Conservation (phyloP, 37 sponge, comb jelly and placozoan genomes). For the Tethya wilhelma region DNA sequence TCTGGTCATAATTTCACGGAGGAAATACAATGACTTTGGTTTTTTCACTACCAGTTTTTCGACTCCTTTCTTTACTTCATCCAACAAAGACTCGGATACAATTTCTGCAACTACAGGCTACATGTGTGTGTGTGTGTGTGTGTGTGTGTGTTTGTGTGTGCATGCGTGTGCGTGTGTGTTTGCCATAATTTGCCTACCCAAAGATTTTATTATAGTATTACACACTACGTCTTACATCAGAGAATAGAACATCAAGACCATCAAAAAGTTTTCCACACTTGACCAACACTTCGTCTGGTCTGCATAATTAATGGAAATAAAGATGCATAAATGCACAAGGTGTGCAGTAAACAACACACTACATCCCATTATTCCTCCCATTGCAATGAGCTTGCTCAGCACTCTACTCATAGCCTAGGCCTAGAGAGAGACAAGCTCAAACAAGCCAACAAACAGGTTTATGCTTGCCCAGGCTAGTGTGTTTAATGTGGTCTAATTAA, state of each 20-base stretch:
- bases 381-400: too few relatives aligned
- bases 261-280: not conserved
- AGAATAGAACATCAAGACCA: constrained; percentile 26
- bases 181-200: not conserved
- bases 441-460: too few relatives aligned
- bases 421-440: too few relatives aligned
- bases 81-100: constrained; percentile 26
- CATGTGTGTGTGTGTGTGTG: not conserved
- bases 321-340: too few relatives aligned
- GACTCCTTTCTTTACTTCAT: constrained; percentile 35
- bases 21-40: too few relatives aligned
- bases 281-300: constrained; percentile 30
- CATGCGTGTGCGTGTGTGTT: constrained; percentile 11
- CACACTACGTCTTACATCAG: constrained; percentile 3
- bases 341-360: too few relatives aligned
- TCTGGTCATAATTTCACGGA: too few relatives aligned
- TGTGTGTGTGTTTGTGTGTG: constrained; percentile 13
- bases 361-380: too few relatives aligned
- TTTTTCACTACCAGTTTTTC: too few relatives aligned
- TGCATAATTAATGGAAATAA: too few relatives aligned
- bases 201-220: not conserved
- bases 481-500: too few relatives aligned
- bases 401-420: too few relatives aligned
- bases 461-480: not conserved
- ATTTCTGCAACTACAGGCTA: constrained; percentile 41